A percentile compares a stretch with the other conserved stretches of the same genome.
These are phyloP conservation scores for Caenorhabditis zanzibari DNA, from an alignment of 2,888 invertebrate genomes.

Conservation along the genomic window DNA sequence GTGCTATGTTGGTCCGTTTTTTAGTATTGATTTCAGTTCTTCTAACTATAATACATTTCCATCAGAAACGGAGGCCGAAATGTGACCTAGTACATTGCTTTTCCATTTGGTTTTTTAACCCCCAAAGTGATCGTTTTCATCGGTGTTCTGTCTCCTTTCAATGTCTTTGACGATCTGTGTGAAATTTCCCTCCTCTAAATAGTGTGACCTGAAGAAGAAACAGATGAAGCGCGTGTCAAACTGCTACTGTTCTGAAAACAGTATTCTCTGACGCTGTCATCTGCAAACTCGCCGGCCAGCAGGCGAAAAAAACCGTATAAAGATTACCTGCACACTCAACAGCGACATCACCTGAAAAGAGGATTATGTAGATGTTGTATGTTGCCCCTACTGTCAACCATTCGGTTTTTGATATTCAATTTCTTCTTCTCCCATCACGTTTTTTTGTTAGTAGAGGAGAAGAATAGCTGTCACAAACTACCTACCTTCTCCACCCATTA, in stretches of 20 bases:
- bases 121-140: background rate
- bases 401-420: constrained; percentile 38
- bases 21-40: background rate
- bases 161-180: constrained; percentile 22
- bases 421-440: constrained; percentile 8
- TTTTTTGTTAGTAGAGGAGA: too few relatives aligned
- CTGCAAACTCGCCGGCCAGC: background rate
- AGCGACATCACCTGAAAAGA: constrained; percentile 24
- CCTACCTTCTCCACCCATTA: constrained; percentile 34
- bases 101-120: constrained; percentile 12
- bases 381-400: constrained; percentile 15
- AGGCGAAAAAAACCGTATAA: constrained; percentile 14
- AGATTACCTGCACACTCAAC: constrained; percentile 32
- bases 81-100: constrained; percentile 1
- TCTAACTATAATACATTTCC: background rate
- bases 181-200: constrained; percentile 16
- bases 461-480: constrained; percentile 7
- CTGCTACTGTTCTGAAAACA: constrained; percentile 50
- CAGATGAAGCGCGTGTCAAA: constrained; percentile 13
- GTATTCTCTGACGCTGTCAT: background rate
- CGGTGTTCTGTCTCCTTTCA: constrained; percentile 4
- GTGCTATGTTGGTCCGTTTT: background rate
- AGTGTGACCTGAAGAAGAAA: constrained; percentile 52
- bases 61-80: background rate
- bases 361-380: constrained; percentile 59